These are phyloP conservation scores for Chelmon rostratus DNA, from an alignment of 2,797 vertebrate genomes.

Conservation along the genomic window DNA sequence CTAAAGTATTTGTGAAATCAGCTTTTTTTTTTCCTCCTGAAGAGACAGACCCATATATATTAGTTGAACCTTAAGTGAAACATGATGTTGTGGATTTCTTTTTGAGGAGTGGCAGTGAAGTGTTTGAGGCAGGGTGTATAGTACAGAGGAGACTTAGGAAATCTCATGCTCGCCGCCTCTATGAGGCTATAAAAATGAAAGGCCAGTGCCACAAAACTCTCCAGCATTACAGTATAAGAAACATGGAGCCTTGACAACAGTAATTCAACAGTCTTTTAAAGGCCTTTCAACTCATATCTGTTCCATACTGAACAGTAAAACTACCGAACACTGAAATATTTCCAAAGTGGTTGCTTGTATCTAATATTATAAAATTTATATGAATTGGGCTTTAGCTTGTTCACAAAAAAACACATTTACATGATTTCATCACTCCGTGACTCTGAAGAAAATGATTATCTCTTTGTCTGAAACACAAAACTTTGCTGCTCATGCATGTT, in stretches of 20 bases:
- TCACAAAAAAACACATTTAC: conserved; percentile 29
- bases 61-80: conserved; percentile 64
- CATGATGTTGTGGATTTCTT: conserved; percentile 66
- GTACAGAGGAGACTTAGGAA: conserved; percentile 58
- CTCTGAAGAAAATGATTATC: conserved; percentile 2
- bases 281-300: conserved; percentile 67
- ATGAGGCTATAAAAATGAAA: conserved; percentile 70
- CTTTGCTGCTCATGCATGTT: neutral
- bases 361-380: conserved; percentile 50
- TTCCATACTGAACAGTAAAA: conserved; percentile 71
- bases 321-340: conserved; percentile 63
- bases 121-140: conserved; percentile 53
- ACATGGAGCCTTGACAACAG: conserved; percentile 64
- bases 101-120: conserved; percentile 47
- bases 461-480: conserved; percentile 7
- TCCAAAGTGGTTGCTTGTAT: conserved; percentile 44
- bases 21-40: conserved; percentile 23
- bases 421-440: conserved; percentile 28
- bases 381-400: conserved; percentile 30
- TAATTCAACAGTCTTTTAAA: conserved; percentile 52
- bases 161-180: conserved; percentile 54
- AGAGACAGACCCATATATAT: conserved; percentile 27
- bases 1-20: conserved; percentile 46
- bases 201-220: conserved; percentile 56
- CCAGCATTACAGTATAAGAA: conserved; percentile 61